phyloP scores from a whole-genome alignment of 2,888 invertebrate genomes.

The Phorcus lineatus region DNA sequence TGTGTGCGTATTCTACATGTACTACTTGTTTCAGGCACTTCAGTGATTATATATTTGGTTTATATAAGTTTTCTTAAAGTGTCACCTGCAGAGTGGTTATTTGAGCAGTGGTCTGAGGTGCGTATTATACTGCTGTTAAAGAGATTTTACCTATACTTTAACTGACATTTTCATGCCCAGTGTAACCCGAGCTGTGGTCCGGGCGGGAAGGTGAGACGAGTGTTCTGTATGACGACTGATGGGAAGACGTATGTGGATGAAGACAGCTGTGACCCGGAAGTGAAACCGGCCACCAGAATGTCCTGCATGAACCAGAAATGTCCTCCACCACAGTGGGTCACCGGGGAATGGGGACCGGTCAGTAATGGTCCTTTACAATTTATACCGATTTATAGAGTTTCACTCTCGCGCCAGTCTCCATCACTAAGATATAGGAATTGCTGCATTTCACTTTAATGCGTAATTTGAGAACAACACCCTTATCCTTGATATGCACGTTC shows the following conservation, averaged over 20 bases:
- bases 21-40: too few relatives aligned
- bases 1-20: too few relatives aligned
- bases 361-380: background rate
- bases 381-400: too few relatives aligned
- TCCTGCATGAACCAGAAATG: slow-evolving; percentile 65
- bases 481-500: too few relatives aligned
- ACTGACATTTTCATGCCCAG: slow-evolving; percentile 39
- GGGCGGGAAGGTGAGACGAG: slow-evolving; percentile 63
- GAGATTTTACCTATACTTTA: too few relatives aligned
- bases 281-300: slow-evolving; percentile 68
- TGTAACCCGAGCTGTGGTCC: slow-evolving; percentile 68
- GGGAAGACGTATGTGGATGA: slow-evolving; percentile 61
- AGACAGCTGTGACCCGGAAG: slow-evolving; percentile 78
- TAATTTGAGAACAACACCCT: too few relatives aligned
- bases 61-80: too few relatives aligned
- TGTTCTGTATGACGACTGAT: slow-evolving; percentile 69
- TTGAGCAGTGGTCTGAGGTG: slow-evolving; percentile 71
- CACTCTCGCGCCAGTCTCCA: too few relatives aligned
- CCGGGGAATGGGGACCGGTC: slow-evolving; percentile 69
- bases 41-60: too few relatives aligned
- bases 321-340: slow-evolving; percentile 66
- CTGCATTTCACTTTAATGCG: too few relatives aligned
- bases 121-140: background rate
- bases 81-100: too few relatives aligned
- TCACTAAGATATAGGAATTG: too few relatives aligned